These are phyloP conservation scores for Dissostichus mawsoni DNA, from an alignment of 2,113 vertebrate genomes.

Conservation along the genomic window DNA sequence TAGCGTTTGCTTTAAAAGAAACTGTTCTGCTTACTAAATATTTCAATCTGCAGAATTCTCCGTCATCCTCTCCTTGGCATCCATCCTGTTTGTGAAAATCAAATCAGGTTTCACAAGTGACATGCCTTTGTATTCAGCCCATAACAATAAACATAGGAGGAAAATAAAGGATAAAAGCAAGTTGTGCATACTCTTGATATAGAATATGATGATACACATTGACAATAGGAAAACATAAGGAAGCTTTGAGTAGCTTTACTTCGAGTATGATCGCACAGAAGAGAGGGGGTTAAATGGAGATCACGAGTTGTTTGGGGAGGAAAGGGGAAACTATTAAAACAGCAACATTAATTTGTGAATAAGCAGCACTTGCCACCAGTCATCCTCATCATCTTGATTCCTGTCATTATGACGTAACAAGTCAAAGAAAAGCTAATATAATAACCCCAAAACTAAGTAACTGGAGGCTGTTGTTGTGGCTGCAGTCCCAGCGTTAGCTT, in stretches of 20 bases:
- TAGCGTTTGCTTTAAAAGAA: not conserved
- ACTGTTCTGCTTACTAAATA: constrained; percentile 60
- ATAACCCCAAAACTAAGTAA: not conserved
- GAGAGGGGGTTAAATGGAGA: not conserved
- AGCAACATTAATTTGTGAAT: constrained; percentile 20
- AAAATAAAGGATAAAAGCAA: not conserved
- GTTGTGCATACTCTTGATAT: not conserved
- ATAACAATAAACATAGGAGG: not conserved
- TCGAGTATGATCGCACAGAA: not conserved
- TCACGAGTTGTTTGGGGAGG: not conserved
- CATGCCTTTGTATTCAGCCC: not conserved
- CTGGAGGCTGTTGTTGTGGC: not conserved
- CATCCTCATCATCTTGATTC: not conserved
- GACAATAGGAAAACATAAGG: no score
- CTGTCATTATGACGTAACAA: not conserved
- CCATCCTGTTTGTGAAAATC: constrained; percentile 44
- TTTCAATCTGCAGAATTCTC: constrained; percentile 50
- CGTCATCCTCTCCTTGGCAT: constrained; percentile 19
- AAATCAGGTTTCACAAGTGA: not conserved
- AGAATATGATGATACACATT: not conserved
- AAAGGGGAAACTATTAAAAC: constrained; percentile 8
- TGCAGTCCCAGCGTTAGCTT: not conserved
- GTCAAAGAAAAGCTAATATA: not conserved
- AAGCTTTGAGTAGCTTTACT: no score
- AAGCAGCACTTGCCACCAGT: not conserved